Conservation (phyloP, 2,113 vertebrate species). For the Bubalus kerabau region DNA sequence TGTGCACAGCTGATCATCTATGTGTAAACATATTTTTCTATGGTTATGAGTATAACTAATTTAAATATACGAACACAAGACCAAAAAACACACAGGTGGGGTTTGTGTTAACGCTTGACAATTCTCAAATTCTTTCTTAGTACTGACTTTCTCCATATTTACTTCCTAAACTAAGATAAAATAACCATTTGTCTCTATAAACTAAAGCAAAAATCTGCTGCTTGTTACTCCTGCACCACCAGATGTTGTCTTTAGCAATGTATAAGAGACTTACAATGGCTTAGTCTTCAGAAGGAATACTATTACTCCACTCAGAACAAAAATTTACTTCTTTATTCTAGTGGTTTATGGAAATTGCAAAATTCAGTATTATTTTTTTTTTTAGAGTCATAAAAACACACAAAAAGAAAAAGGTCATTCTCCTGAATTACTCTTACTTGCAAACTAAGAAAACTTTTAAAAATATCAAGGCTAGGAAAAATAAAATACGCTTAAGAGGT, state of each 20-base stretch:
- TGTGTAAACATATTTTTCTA: constrained; percentile 70
- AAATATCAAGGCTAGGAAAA: constrained; percentile 24
- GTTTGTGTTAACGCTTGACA: constrained; percentile 51
- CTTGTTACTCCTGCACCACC: constrained; percentile 76
- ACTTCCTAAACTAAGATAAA: constrained; percentile 79
- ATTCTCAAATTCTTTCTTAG: constrained; percentile 73
- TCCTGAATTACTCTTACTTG: background rate
- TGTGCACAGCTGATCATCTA: constrained; percentile 67
- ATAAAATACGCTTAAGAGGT: background rate
- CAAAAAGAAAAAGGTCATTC: constrained; percentile 40
- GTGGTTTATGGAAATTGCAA: constrained; percentile 27
- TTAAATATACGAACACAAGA: constrained; percentile 68
- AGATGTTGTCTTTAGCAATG: constrained; percentile 79
- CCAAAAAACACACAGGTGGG: background rate
- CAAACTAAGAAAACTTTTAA: background rate
- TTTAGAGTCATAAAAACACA: background rate
- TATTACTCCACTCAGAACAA: constrained; percentile 55
- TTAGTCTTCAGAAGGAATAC: constrained; percentile 76
- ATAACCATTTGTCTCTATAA: constrained; percentile 77
- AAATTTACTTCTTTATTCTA: constrained; percentile 54
- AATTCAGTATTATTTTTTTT: constrained; percentile 36
- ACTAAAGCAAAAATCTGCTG: constrained; percentile 78
- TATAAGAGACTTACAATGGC: constrained; percentile 68
- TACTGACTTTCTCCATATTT: constrained; percentile 74
- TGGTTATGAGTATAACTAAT: constrained; percentile 71